These are phyloP conservation scores for Glossophaga mutica DNA, from an alignment of 2,797 vertebrate species.

Conservation along the genomic window DNA sequence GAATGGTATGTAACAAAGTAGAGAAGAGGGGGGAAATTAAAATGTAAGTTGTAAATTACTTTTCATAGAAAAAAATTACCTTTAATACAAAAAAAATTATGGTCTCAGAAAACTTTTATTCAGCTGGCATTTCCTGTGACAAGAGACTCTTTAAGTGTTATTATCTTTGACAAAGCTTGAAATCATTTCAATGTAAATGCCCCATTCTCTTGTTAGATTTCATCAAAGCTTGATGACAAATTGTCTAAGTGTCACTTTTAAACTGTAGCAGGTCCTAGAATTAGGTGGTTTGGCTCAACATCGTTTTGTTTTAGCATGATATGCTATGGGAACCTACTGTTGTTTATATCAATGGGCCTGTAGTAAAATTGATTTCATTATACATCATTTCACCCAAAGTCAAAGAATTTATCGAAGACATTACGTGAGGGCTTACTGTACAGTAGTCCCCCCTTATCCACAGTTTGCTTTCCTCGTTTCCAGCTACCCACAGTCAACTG, in stretches of 20 bases:
- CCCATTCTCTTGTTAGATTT: neutral
- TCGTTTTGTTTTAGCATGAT: neutral
- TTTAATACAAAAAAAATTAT: neutral
- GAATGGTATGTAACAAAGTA: neutral
- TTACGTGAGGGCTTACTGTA: neutral
- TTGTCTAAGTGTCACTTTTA: neutral
- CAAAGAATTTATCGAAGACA: neutral
- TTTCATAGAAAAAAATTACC: neutral
- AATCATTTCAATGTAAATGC: neutral
- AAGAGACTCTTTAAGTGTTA: neutral
- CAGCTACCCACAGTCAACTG: neutral
- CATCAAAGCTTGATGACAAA: neutral
- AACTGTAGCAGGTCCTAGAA: neutral
- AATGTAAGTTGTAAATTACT: neutral
- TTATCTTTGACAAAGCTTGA: neutral
- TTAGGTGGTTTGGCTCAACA: neutral
- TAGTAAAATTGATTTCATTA: neutral
- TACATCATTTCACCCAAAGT: neutral
- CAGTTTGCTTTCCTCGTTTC: neutral
- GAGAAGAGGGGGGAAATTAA: neutral
- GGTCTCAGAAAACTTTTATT: neutral
- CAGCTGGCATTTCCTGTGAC: neutral
- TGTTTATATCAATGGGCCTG: neutral
- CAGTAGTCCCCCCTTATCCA: neutral
- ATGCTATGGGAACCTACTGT: neutral